Evolutionary conservation across 2,888 invertebrate genomes (phyloP), one percentile per base, ranked within the genome.

Genomic region (Lasioglossum marginatum): DNA sequence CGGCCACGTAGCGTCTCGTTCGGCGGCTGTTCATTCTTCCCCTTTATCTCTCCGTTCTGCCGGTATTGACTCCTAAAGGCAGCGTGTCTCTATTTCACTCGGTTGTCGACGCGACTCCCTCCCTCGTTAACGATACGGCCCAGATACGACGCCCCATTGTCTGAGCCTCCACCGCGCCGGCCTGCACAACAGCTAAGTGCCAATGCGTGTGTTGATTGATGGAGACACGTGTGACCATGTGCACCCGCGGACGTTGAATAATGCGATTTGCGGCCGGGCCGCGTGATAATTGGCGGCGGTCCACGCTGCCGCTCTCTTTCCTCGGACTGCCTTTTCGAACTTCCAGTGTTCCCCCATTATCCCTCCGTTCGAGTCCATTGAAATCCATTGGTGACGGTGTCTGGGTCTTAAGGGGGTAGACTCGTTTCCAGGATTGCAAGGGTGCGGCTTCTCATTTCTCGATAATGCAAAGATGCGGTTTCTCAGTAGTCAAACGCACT

Each of bases 71-170:
- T 72, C 43, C 31, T 71, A 60, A 79, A 79, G 78, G 57, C 78
- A 71, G 57, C 71, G 70, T 71, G 78, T 72, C 78, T 72, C 60
- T 31, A 40, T 70, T 70, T 77, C 66, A 34, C 75, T 63, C 31
- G 57, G 40, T 57, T 37, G 57, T 63, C 31, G 45, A 76, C 76
- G 76, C 76, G 66, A 48, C 52, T 40, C 71, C 52, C 52, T n/a
- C 52, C 52, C 52, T 52, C 52, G 79, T 72, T 57, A 57, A 48
- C 84, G 89, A 85, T 87, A 86, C 77, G 75, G 80, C 48, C 52
- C 77, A 87, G 87, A 90, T 89, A 80, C 45, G 75, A 81, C 48
- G 83, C 45, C 52, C 48, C 80, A 84, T 88, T 84, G 82, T 86
- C 63, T 52, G 19, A 3, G 74, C 27, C 52, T 40, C 16, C 45